Percentiles rank a stretch among this genome's conserved stretches.
Evolutionary conservation across 2,888 invertebrate species (phyloP).

Genomic region (Drosophila dives): DNA sequence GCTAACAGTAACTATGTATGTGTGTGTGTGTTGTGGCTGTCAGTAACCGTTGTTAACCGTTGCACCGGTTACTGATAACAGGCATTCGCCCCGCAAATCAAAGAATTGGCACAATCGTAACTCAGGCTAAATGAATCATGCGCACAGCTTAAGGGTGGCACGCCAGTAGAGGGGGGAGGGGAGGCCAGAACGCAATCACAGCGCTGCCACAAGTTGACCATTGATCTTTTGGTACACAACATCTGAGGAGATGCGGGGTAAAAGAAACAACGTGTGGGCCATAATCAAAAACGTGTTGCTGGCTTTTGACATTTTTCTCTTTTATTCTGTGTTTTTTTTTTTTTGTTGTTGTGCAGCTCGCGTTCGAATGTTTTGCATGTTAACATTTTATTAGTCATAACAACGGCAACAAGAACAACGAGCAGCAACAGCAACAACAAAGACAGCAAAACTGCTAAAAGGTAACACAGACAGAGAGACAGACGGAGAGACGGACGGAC

Average conservation of each 20-base stretch:
- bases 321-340: constrained; percentile 53
- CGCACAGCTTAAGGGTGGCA: constrained; percentile 37
- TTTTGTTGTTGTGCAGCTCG: constrained; percentile 13
- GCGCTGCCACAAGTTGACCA: constrained; percentile 65
- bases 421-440: constrained; percentile 34
- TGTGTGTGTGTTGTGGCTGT: constrained; percentile 35
- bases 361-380: constrained; percentile 79
- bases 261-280: constrained; percentile 55
- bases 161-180: background rate
- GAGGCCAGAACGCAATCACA: constrained; percentile 62
- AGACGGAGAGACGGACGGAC: background rate
- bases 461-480: constrained; percentile 32
- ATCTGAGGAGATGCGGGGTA: constrained; percentile 42
- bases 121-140: constrained; percentile 71
- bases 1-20: background rate
- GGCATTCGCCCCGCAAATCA: constrained; percentile 70
- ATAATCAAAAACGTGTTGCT: constrained; percentile 66
- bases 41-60: constrained; percentile 68
- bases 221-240: constrained; percentile 61
- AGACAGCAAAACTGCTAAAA: constrained; percentile 8
- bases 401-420: constrained; percentile 53
- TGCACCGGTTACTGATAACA: constrained; percentile 65
- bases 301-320: constrained; percentile 78
- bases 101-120: constrained; percentile 74
- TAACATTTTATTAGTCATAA: constrained; percentile 83